Evolutionary conservation across 2,888 invertebrate genomes (phyloP), one percentile per base, ranked within the genome.

Genomic region (Muscina levida): DNA sequence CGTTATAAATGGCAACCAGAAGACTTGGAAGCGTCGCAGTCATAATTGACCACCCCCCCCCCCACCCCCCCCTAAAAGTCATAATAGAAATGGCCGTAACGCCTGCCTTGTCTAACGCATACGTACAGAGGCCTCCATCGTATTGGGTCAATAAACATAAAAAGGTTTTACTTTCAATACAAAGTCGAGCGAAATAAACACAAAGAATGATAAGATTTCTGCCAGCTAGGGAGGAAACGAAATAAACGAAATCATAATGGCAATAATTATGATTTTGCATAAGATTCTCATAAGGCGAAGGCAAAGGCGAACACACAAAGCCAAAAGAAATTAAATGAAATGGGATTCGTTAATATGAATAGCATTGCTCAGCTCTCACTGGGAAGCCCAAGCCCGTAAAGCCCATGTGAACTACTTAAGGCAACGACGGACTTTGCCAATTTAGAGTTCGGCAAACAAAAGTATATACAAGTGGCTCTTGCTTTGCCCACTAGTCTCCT

Each of bases 41-140:
- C 11, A 37, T 39, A 17, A 42, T 62, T 62, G 62, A 62, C 62
- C 59, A 17, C 48, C 48, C n/a, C n/a, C n/a, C n/a, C n/a, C n/a
- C n/a, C n/a, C n/a, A 48, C 19, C 6, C 48, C 46, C 46, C 42
- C 57, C 31, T 5, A 74, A 59, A 74, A 48, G 68, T 48, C 67
- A 51, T 39, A 74, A 46, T 39, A 22, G 57, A 31, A 3, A 31
- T 31, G 8, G 3, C 31, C 8, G 31, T 5, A 31, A 31, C 8
- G 31, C 31, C 31, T 31, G 31, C 8, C 3, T 5, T 31, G 8
- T 31, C 31, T 31, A 3, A 31, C 8, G 31, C 31, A 31, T 31
- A 3, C 8, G n/a, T n/a, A n/a, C n/a, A n/a, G n/a, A n/a, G n/a
- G n/a, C n/a, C n/a, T n/a, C n/a, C 3, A 31, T 31, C 31, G 3